Evolutionary conservation across 2,888 invertebrate species (phyloP), one percentile per base, ranked within the genome.

Genomic region (Dicyrtoma fusca): DNA sequence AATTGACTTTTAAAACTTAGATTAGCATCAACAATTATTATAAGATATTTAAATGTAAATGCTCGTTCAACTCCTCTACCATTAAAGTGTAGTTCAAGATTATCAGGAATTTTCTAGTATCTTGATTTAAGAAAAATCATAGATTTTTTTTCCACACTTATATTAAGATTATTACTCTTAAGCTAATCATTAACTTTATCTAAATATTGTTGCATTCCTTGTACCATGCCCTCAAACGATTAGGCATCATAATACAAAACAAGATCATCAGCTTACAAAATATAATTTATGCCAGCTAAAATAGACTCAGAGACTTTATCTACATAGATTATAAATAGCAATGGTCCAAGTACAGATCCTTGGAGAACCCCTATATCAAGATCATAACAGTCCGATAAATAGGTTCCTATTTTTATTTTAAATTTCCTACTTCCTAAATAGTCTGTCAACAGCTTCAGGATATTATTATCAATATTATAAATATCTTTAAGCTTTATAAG

Each of bases 401-500:
- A 49, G 13, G n/a, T 44, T 11, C 19, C 42, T n/a, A 69, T 23
- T 62, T 45, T 49, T 53, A 72, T 53, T 23, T n/a, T 14, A 51
- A 45, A 74, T 0, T n/a, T 8, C 14, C 74, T 47, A 10, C 62
- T 25, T 14, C 1, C 19, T 0, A 76, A 13, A 59, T 72, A 68
- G 5, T 57, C 62, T 1, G 44, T 1, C 17, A 74, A 17, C n/a
- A 71, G 4, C n/a, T 65, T 49, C 6, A 74, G 53, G 17, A 55
- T 55, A 45, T 63, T 47, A 5, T 69, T 69, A 21, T 66, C 44
- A 17, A 76, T n/a, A 5, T 59, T 59, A 45, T 59, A 76, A 13
- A 62, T 61, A 11, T 68, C 59, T n/a, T n/a, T n/a, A 81, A 61
- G 25, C 78, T 80, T n/a, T 21, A 0, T n/a, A 79, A 6, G 1